Evolutionary conservation across 2,888 invertebrate genomes (phyloP).

Genomic region (Cactoblastis cactorum): DNA sequence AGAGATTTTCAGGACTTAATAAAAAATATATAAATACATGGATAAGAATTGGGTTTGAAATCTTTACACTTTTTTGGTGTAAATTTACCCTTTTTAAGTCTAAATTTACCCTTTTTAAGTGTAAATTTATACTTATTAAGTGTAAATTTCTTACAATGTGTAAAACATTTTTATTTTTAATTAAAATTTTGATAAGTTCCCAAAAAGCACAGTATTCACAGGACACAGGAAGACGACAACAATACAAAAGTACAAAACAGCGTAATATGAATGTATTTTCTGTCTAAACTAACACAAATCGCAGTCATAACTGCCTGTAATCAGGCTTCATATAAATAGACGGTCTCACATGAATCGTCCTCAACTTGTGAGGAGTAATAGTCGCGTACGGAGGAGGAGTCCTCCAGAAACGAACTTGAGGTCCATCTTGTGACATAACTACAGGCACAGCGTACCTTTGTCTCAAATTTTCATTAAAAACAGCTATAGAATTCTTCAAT

Average conservation of each 20-base stretch:
- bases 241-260: conserved; percentile 12
- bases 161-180: too few species aligned
- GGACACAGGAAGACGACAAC: conserved; percentile 10
- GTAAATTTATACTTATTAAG: too few species aligned
- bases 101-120: too few species aligned
- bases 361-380: conserved; percentile 42
- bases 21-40: too few species aligned
- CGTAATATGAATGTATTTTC: conserved; percentile 9
- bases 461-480: conserved; percentile 3
- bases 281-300: conserved; percentile 3
- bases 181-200: not conserved
- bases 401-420: not conserved
- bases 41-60: too few species aligned
- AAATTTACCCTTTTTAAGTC: too few species aligned
- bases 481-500: conserved; percentile 1
- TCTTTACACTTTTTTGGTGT: too few species aligned
- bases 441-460: not conserved
- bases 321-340: conserved; percentile 29
- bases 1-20: too few species aligned
- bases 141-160: too few species aligned
- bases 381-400: conserved; percentile 36
- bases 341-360: conserved; percentile 35
- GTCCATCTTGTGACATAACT: not conserved
- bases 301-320: conserved; percentile 7
- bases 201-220: not conserved